Percentiles rank a stretch among this genome's conserved stretches.
phyloP scores from a whole-genome alignment of 2,797 vertebrate genomes.

The Anguilla pacifica region DNA sequence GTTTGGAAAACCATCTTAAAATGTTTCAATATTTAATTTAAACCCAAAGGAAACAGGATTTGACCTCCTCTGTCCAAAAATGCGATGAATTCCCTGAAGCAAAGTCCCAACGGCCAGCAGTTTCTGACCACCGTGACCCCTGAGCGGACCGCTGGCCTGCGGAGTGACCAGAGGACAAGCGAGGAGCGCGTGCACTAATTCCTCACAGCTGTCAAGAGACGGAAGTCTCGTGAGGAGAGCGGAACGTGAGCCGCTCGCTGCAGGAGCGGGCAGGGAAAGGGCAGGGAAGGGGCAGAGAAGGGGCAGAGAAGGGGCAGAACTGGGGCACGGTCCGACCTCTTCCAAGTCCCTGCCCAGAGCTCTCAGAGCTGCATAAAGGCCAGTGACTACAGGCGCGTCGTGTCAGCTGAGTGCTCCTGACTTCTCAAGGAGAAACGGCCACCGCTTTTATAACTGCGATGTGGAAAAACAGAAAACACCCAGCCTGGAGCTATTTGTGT shows the following conservation, averaged over 20 bases:
- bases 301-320: conserved; percentile 77
- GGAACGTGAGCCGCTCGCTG: conserved; percentile 84
- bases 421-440: conserved; percentile 74
- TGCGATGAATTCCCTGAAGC: conserved; percentile 26
- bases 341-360: conserved; percentile 74
- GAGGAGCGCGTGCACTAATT: conserved; percentile 78
- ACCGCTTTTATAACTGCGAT: conserved; percentile 78
- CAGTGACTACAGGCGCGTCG: conserved; percentile 58
- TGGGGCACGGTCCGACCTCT: conserved; percentile 77
- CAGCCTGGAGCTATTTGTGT: conserved; percentile 76
- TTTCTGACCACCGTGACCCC: conserved; percentile 69
- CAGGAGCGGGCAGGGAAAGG: conserved; percentile 68
- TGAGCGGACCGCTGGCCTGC: conserved; percentile 72
- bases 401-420: conserved; percentile 71
- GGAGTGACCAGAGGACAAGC: conserved; percentile 77
- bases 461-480: conserved; percentile 55
- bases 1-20: neutral
- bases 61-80: conserved; percentile 28
- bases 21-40: conserved; percentile 25
- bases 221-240: conserved; percentile 74
- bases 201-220: conserved; percentile 83
- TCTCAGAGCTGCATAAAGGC: conserved; percentile 82
- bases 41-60: conserved; percentile 15
- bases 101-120: conserved; percentile 51
- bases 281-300: conserved; percentile 56